Evolutionary conservation across 2,113 vertebrate genomes (phyloP).

Genomic region (Alouatta palliata): DNA sequence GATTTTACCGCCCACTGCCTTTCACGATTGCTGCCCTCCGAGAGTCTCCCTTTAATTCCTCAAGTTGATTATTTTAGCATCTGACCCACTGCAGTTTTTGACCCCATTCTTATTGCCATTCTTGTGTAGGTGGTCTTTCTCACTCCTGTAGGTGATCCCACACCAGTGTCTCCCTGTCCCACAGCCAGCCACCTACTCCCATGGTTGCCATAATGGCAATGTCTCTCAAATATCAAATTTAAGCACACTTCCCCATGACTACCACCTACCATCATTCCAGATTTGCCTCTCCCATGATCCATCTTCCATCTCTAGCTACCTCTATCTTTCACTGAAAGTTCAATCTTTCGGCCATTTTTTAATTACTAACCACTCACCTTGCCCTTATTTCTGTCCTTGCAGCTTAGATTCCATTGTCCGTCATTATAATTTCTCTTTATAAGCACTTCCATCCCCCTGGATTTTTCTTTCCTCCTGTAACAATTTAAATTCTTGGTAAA

Average conservation of each 20-base stretch:
- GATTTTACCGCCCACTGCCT: background rate
- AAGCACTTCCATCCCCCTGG: background rate
- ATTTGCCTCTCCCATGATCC: background rate
- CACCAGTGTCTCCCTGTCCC: background rate
- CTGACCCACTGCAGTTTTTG: background rate
- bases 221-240: background rate
- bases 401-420: background rate
- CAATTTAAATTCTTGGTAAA: background rate
- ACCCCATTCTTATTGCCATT: background rate
- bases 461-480: background rate
- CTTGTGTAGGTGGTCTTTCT: background rate
- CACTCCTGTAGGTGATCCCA: background rate
- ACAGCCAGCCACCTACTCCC: background rate
- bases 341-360: background rate
- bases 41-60: background rate
- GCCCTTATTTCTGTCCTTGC: background rate
- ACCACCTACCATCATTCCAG: background rate
- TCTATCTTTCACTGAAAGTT: background rate
- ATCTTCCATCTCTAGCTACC: background rate
- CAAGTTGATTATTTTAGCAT: background rate
- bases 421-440: background rate
- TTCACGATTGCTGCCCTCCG: background rate
- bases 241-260: background rate
- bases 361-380: background rate
- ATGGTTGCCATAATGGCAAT: background rate